A percentile compares a stretch with the other conserved stretches of the same genome.
These are phyloP conservation scores for Schizaphis graminum DNA, from an alignment of 2,888 invertebrate genomes.

Conservation along the genomic window DNA sequence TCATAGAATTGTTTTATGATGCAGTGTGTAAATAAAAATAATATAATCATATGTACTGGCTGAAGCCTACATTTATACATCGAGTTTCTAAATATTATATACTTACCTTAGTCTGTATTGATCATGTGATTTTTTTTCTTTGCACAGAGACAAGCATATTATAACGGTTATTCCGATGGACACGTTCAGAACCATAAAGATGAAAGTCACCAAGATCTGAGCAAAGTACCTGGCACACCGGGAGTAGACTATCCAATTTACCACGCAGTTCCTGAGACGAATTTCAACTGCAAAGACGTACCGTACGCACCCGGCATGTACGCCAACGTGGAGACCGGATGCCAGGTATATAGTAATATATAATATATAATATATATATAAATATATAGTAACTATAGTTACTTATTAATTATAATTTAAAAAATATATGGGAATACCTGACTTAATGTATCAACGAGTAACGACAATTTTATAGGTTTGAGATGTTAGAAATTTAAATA, in stretches of 20 bases:
- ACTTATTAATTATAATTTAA: background rate
- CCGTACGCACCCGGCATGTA: constrained; percentile 89
- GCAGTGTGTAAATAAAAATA: background rate
- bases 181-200: constrained; percentile 71
- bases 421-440: background rate
- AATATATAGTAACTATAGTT: no score
- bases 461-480: background rate
- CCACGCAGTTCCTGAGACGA: constrained; percentile 82
- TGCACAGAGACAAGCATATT: constrained; percentile 74
- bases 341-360: constrained; percentile 84
- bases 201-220: constrained; percentile 82
- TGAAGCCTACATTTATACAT: background rate
- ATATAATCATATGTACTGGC: background rate
- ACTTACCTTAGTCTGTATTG: background rate
- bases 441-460: background rate
- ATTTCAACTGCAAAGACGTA: constrained; percentile 83
- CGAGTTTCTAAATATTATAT: background rate
- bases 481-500: background rate
- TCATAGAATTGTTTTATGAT: background rate
- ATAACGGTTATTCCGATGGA: constrained; percentile 76
- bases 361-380: no score
- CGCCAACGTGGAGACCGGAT: constrained; percentile 90
- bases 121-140: background rate
- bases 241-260: constrained; percentile 88
- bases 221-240: constrained; percentile 84